These are phyloP conservation scores for Spicauda simplicius DNA, from an alignment of 2,888 invertebrate species.

Conservation along the genomic window DNA sequence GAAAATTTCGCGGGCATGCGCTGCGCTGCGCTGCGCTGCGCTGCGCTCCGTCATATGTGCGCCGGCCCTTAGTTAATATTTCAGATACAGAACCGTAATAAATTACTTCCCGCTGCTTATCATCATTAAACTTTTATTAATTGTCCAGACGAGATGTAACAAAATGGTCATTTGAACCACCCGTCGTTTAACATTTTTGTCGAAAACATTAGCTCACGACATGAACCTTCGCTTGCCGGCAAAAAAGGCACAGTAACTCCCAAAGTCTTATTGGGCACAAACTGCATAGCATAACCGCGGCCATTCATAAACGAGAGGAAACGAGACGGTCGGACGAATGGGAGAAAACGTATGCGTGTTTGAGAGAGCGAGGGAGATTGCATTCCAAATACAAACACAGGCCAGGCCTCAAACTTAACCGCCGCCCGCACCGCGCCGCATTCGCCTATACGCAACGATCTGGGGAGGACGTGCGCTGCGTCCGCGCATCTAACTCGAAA, in stretches of 20 bases:
- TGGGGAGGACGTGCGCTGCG: slow-evolving; percentile 45
- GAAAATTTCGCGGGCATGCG: no score
- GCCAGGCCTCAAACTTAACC: slow-evolving; percentile 49
- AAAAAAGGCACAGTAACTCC: slow-evolving; percentile 58
- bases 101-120: slow-evolving; percentile 1
- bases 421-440: slow-evolving; percentile 50
- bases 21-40: no score
- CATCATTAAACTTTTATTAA: slow-evolving; percentile 15
- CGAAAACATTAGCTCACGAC: slow-evolving; percentile 14
- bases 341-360: slow-evolving; percentile 64
- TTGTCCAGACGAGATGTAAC: background rate
- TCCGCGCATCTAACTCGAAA: slow-evolving; percentile 35
- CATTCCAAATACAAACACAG: slow-evolving; percentile 62
- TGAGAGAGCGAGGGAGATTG: slow-evolving; percentile 81
- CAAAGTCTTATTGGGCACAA: slow-evolving; percentile 60
- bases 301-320: slow-evolving; percentile 75
- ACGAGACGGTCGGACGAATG: slow-evolving; percentile 61
- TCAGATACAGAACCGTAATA: background rate
- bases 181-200: slow-evolving; percentile 18
- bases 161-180: slow-evolving; percentile 14
- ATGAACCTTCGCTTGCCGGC: slow-evolving; percentile 39
- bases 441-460: slow-evolving; percentile 55
- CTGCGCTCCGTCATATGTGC: no score
- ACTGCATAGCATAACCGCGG: slow-evolving; percentile 62
- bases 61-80: background rate